These are phyloP conservation scores for Yasuhikotakia modesta DNA, from an alignment of 2,797 vertebrate species.

Conservation along the genomic window DNA sequence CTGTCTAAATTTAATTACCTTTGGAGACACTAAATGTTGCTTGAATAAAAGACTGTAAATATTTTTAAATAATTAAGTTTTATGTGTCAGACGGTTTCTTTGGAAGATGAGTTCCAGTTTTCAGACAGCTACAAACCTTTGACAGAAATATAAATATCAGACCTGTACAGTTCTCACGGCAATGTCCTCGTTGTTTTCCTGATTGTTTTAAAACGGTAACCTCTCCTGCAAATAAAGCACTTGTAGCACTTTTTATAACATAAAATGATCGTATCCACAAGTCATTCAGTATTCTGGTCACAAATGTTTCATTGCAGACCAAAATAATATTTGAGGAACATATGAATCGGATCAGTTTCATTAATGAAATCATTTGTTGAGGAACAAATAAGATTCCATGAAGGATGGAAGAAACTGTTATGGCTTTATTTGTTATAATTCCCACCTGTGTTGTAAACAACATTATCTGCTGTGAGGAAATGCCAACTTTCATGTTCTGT, in stretches of 20 bases:
- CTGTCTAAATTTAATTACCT: slow-evolving; percentile 5
- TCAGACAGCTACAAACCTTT: slow-evolving; percentile 7
- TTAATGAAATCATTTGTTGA: slow-evolving; percentile 23
- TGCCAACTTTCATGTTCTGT: slow-evolving; percentile 17
- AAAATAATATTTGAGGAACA: slow-evolving; percentile 16
- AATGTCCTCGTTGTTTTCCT: slow-evolving; percentile 22
- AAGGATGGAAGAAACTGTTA: slow-evolving; percentile 8
- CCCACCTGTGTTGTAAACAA: slow-evolving; percentile 29
- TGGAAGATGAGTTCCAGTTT: slow-evolving; percentile 13
- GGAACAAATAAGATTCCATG: slow-evolving; percentile 30
- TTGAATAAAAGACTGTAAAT: slow-evolving; percentile 43
- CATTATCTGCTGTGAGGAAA: slow-evolving; percentile 5
- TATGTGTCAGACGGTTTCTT: slow-evolving; percentile 18
- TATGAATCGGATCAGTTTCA: slow-evolving; percentile 47
- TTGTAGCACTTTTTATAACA: slow-evolving; percentile 59
- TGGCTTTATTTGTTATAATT: slow-evolving; percentile 41
- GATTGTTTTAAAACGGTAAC: slow-evolving; percentile 23
- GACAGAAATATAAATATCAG: slow-evolving; percentile 18
- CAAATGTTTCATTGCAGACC: slow-evolving; percentile 35
- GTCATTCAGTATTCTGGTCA: slow-evolving; percentile 49
- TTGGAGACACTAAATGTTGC: slow-evolving; percentile 10
- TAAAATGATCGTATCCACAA: slow-evolving; percentile 27
- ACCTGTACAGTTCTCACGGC: slow-evolving; percentile 25
- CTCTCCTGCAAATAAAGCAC: slow-evolving; percentile 55
- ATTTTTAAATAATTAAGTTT: slow-evolving; percentile 27